Evolutionary conservation across 2,113 vertebrate species (phyloP), one percentile per base, ranked within the genome.

Genomic region (Nestor notabilis): DNA sequence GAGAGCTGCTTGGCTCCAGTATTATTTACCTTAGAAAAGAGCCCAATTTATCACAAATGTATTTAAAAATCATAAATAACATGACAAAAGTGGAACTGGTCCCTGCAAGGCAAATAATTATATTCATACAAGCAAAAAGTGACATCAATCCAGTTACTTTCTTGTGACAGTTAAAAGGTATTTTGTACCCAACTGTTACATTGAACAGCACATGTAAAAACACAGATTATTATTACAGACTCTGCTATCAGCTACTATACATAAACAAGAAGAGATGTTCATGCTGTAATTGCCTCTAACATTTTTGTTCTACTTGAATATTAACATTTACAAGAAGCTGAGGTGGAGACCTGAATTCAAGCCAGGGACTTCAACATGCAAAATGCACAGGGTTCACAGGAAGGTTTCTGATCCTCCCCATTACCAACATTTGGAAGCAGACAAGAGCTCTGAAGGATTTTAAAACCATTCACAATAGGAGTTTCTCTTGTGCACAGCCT

Each of bases 1-100:
- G 44, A 96, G 95, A 83, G 92, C 89, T 93, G 60, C 78, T 96
- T 96, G 94, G 95, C 96, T 97, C 75, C 65, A 61, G 31, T 49
- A 58, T n/a, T 63, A 76, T 92, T 96, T 89, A 93, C 79, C 78
- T 97, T 98, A 95, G 89, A 92, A 96, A 90, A 1, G 64, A 97
- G 90, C 77, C 82, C 93, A 91, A 95, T 95, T 98, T 88, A 97
- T 80, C 96, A 90, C 95, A 97, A 96, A 96, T 78, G 87, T 81
- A 95, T 91, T 96, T 94, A 65, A 95, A 93, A 87, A 70, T 83
- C 94, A 97, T 94, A 95, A 87, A 84, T 72, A 93, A 80, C 50
- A 79, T 24, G 82, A 84, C 43, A 77, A 75, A 95, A 90, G 71
- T 94, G 87, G 80, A 81, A 78, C 46, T 95, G 97, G 96, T 95